Evolutionary conservation across 2,797 vertebrate genomes (phyloP).

Genomic region (Alcedo atthis): DNA sequence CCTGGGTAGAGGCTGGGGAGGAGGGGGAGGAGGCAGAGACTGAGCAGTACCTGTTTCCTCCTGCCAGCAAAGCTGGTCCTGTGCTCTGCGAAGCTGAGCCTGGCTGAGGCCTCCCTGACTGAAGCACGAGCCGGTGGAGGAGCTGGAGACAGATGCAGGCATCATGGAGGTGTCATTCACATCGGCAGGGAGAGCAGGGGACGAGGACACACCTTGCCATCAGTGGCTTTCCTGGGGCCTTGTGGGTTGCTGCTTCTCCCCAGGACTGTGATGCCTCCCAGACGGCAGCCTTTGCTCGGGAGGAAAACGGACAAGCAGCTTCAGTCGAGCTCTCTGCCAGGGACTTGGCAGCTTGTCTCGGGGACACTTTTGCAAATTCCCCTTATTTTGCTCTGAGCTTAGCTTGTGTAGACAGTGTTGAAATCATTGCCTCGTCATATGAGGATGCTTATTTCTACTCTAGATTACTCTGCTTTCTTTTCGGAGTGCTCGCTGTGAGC

Average conservation of each 20-base stretch:
- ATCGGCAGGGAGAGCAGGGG: background rate
- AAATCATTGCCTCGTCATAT: background rate
- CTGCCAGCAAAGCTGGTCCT: background rate
- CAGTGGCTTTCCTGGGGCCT: background rate
- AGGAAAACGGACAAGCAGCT: background rate
- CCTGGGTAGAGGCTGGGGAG: background rate
- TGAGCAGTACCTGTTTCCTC: background rate
- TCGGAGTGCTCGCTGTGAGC: background rate
- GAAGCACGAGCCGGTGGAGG: background rate
- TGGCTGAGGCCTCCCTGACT: background rate
- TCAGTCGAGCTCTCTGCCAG: background rate
- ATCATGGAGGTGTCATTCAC: rapidly evolving
- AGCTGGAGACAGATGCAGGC: background rate
- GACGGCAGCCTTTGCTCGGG: rapidly evolving
- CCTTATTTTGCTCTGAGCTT: background rate
- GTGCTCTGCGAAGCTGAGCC: background rate
- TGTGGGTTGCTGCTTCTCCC: background rate
- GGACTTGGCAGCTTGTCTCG: background rate
- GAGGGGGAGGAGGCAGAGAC: background rate
- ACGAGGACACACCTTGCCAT: background rate
- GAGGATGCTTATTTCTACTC: background rate
- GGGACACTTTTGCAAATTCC: background rate
- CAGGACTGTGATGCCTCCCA: background rate
- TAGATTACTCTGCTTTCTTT: background rate
- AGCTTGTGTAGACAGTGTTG: background rate